These are phyloP conservation scores for Scaptomyza hsui DNA, from an alignment of 1,140 invertebrate genomes.

Conservation along the genomic window DNA sequence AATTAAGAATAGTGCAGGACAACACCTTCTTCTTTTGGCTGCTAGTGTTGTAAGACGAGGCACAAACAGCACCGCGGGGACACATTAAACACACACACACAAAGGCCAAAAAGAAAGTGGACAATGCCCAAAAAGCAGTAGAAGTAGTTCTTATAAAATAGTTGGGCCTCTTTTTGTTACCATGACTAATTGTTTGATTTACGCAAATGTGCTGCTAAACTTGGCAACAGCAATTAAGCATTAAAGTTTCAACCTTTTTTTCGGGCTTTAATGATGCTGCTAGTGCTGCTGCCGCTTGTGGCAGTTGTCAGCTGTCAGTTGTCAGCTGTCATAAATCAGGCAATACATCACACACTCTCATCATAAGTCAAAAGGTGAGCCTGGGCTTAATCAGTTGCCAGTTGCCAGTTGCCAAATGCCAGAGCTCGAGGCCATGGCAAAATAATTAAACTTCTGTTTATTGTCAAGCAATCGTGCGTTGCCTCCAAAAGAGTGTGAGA, in stretches of 20 bases:
- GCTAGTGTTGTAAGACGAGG: slow-evolving; percentile 62
- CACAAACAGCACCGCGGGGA: slow-evolving; percentile 73
- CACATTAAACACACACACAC: slow-evolving; percentile 64
- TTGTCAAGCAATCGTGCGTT: slow-evolving; percentile 46
- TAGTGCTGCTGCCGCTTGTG: not conserved
- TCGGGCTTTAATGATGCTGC: slow-evolving; percentile 35
- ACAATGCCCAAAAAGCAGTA: slow-evolving; percentile 32
- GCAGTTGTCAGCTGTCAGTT: slow-evolving; percentile 39
- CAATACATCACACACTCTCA: slow-evolving; percentile 64
- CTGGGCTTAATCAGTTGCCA: slow-evolving; percentile 57
- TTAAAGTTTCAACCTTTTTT: slow-evolving; percentile 43
- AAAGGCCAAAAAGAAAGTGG: no score
- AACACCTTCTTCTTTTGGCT: slow-evolving; percentile 58
- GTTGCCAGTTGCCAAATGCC: not conserved
- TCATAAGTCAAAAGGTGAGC: slow-evolving; percentile 80
- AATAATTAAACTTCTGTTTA: slow-evolving; percentile 83
- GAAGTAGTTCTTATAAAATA: slow-evolving; percentile 34
- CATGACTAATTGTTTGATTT: slow-evolving; percentile 81
- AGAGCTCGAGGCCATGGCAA: slow-evolving; percentile 38
- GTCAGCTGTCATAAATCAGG: slow-evolving; percentile 69
- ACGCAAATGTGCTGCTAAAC: slow-evolving; percentile 62
- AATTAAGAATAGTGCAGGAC: slow-evolving; percentile 74
- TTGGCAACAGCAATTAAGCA: slow-evolving; percentile 30
- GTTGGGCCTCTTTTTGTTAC: slow-evolving; percentile 35
- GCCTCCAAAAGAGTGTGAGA: slow-evolving; percentile 8